Base-by-base conservation (phyloP, 2,888 invertebrate genomes). In the Harpalus rubripes region DNA sequence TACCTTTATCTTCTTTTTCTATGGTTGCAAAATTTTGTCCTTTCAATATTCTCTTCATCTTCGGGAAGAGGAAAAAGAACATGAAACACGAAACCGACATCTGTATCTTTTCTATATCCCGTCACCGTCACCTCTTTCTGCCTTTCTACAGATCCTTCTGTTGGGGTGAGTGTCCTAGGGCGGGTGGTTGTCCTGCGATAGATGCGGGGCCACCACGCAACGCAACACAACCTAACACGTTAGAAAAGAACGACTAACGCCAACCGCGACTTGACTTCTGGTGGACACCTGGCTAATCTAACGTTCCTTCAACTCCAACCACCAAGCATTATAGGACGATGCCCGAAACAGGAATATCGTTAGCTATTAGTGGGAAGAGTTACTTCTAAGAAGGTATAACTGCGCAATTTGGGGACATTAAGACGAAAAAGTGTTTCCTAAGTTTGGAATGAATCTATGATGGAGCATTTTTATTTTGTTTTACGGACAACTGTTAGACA, bases 231-330 rank as follows among this genome's bases (percentile, higher is more conserved):
- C 44, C 44, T 52, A 52, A 4, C 44, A 12, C 12, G 44, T 12
- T 52, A 52, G 44, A 52, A 52, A 8, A 52, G 32, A 32, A 32
- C 32, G 32, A 5, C 32, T 5, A 32, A 5, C 5, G 32, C 32
- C 32, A 32, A 32, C 32, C 32, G 32, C 32, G 32, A 32, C 32
- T 32, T 32, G n/a, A n/a, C 32, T 32, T 1, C 10, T 12, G 44
- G 10, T 12, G 44, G 44, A 52, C 44, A 52, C 44, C 44, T 52
- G 44, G 44, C 44, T 52, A 52, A 52, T 52, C 44, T 52, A 52
- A 52, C 44, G 44, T 52, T 52, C 44, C 44, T 52, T 52, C 44
- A 52, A 52, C 44, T 52, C 44, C 44, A 52, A 52, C 44, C 44
- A 52, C 44, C 44, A 52, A 12, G 44, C 44, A 32, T 32, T 32